Evolutionary conservation across 1,140 invertebrate genomes (phyloP), one percentile per base, ranked within the genome.

Genomic region (Stegodyphus mimosarum): DNA sequence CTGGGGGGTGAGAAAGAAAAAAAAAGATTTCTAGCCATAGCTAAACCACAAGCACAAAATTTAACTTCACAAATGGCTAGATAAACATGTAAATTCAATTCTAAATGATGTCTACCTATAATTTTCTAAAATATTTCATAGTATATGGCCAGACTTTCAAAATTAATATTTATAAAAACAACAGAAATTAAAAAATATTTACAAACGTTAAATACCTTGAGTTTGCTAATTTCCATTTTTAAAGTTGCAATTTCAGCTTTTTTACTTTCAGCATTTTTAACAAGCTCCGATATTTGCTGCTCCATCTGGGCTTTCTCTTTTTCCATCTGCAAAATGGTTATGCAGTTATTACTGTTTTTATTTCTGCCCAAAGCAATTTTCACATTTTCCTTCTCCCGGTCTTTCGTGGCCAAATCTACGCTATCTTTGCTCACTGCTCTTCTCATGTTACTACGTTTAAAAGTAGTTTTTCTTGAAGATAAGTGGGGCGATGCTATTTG

Each of bases 231-330:
- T 81, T 90, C 89, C 87, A 89, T 90, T 71, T 89, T 89, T n/a
- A 89, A 86, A 10, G 87, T 87, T 7, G 89, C 89, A 67, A 90
- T 90, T 80, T 90, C 89, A 51, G 88, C 87, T 63, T 89, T 89
- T 85, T 90, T 90, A 50, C 85, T 87, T 80, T 90, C 89, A 49
- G 88, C 87, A 87, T 89, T 90, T 55, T 88, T 88, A 51, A 89
- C 87, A 83, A 92, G 88, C 86, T 92, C 92, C 6, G 88, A 89
- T 73, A 93, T 89, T 87, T 92, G 90, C 86, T 91, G 89, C 88
- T 92, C 91, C 87, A 93, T 88, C 71, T 89, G 90, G 53, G 89
- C 88, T 87, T 93, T 92, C 84, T 93, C 92, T 70, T 90, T 90
- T 51, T 90, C 90, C 89, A 93, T 71, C 13, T 88, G 87, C 71